phyloP scores from a whole-genome alignment of 2,888 invertebrate genomes.

The Torymus texanus region DNA sequence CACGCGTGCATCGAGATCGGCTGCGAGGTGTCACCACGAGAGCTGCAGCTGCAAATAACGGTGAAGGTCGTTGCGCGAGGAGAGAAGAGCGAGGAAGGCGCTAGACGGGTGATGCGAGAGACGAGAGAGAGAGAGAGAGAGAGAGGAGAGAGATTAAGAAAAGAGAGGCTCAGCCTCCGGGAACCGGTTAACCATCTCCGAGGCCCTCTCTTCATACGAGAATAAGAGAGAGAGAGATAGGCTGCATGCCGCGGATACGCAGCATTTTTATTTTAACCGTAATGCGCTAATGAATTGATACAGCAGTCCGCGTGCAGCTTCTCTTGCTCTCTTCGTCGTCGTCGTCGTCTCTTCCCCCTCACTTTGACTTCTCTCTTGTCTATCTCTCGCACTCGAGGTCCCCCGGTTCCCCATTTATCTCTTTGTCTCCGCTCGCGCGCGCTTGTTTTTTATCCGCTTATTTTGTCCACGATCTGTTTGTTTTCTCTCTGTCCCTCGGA shows the following conservation, averaged over 20 bases:
- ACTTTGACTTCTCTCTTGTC: neutral
- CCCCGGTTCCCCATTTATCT: slow-evolving; percentile 11
- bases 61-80: slow-evolving; percentile 64
- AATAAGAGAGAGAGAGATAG: slow-evolving; percentile 40
- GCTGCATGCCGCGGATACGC: slow-evolving; percentile 69
- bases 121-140: slow-evolving; percentile 3
- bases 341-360: slow-evolving; percentile 38
- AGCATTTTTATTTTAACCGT: slow-evolving; percentile 69
- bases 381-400: neutral
- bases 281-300: slow-evolving; percentile 73
- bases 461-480: slow-evolving; percentile 1
- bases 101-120: slow-evolving; percentile 53
- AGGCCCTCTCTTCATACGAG: slow-evolving; percentile 62
- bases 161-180: slow-evolving; percentile 22
- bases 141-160: neutral
- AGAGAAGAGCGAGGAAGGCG: slow-evolving; percentile 44
- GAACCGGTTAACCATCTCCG: slow-evolving; percentile 64
- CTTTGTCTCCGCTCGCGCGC: slow-evolving; percentile 12
- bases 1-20: no score
- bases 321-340: neutral
- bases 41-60: slow-evolving; percentile 64
- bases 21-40: slow-evolving; percentile 34
- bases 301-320: slow-evolving; percentile 58
- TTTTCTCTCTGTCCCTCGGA: neutral
- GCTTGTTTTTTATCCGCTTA: no score